Conservation (phyloP, 2,888 invertebrate species). For the Calliopum simillimum region DNA sequence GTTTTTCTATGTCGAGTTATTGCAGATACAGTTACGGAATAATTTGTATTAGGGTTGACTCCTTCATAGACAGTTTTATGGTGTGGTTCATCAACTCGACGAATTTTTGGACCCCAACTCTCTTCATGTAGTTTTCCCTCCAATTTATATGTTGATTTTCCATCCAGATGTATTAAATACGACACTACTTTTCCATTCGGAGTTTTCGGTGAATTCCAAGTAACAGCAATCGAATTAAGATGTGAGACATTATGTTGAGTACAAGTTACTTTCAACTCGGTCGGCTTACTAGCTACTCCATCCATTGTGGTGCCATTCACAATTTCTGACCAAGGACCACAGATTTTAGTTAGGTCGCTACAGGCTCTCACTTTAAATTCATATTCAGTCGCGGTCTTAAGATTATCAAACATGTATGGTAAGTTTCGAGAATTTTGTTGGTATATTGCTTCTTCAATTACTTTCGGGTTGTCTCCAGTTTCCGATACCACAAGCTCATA, state of each 20-base stretch:
- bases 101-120: constrained; percentile 73
- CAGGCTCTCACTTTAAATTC: constrained; percentile 85
- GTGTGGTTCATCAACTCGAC: constrained; percentile 71
- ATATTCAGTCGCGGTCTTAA: constrained; percentile 84
- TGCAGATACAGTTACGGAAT: constrained; percentile 81
- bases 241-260: constrained; percentile 70
- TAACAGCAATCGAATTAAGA: constrained; percentile 74
- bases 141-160: constrained; percentile 70
- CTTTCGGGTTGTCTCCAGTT: constrained; percentile 69
- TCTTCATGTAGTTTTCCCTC: constrained; percentile 70
- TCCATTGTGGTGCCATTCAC: constrained; percentile 87
- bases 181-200: constrained; percentile 84
- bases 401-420: constrained; percentile 81
- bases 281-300: constrained; percentile 81
- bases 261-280: constrained; percentile 77
- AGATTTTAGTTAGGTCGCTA: constrained; percentile 79
- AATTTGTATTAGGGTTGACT: constrained; percentile 85
- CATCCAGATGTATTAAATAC: constrained; percentile 76
- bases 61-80: constrained; percentile 72
- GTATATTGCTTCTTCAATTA: constrained; percentile 73
- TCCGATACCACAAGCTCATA: constrained; percentile 77
- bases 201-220: constrained; percentile 79
- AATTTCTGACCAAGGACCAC: constrained; percentile 82
- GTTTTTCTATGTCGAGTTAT: constrained; percentile 81
- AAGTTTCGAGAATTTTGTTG: constrained; percentile 75